Evolutionary conservation across 2,797 vertebrate genomes (phyloP).

Genomic region (Neosilurus mollespiculum): DNA sequence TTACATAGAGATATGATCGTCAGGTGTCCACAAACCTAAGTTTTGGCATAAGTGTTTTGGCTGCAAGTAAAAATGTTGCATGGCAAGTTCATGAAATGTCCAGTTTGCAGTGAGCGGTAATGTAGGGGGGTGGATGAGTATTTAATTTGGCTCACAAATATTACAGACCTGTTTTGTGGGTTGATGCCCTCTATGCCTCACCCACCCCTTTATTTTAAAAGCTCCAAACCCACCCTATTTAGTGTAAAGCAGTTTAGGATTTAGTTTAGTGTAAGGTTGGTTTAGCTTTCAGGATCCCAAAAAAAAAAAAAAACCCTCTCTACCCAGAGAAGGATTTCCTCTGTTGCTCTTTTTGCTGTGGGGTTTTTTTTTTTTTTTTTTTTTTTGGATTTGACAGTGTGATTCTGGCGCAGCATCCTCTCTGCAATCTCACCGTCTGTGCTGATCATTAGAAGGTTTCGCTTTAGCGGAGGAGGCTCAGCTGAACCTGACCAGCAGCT

Average conservation of each 20-base stretch:
- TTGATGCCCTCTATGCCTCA: no score
- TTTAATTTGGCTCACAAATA: no score
- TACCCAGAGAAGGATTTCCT: constrained; percentile 32
- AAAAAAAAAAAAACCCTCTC: background rate
- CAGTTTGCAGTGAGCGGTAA: background rate
- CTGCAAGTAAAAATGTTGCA: background rate
- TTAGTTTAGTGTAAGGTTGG: background rate
- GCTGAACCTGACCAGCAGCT: constrained; percentile 65
- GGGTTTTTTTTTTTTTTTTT: background rate
- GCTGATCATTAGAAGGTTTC: constrained; percentile 36
- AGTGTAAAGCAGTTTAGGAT: background rate
- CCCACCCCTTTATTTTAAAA: no score
- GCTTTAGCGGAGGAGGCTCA: constrained; percentile 56
- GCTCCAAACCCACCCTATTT: background rate
- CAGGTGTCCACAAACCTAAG: background rate
- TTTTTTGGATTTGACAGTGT: constrained; percentile 19
- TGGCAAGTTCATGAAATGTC: background rate
- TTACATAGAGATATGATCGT: background rate
- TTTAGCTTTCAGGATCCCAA: constrained; percentile 13
- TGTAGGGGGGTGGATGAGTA: background rate
- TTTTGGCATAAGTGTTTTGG: background rate
- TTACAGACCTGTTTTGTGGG: no score
- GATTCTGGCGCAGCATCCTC: constrained; percentile 18
- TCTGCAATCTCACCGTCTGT: constrained; percentile 32
- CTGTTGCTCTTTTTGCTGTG: constrained; percentile 40